A percentile compares a stretch with the other conserved stretches of the same genome.
phyloP scores from a whole-genome alignment of 2,113 vertebrate genomes.

The Hyperopisus bebe region DNA sequence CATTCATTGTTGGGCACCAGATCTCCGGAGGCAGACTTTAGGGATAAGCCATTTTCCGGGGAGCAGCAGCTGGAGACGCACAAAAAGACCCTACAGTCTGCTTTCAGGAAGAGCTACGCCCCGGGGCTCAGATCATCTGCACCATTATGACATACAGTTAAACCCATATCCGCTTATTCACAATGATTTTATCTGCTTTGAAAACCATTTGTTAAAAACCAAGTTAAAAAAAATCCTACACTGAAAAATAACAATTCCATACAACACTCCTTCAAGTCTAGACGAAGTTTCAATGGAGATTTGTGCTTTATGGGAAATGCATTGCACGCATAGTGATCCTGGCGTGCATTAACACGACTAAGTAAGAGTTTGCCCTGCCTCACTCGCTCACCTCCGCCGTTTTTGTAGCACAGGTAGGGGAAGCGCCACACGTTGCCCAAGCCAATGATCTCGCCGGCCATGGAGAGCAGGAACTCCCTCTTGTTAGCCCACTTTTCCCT shows the following conservation, averaged over 20 bases:
- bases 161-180: not conserved
- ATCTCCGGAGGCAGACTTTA: not conserved
- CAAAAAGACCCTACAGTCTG: not conserved
- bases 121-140: not conserved
- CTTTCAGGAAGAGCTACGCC: not conserved
- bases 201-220: not conserved
- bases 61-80: not conserved
- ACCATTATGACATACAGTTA: not conserved
- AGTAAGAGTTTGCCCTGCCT: not conserved
- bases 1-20: not conserved
- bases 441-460: conserved; percentile 86
- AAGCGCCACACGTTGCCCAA: conserved; percentile 85
- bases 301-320: not conserved
- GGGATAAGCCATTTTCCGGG: not conserved
- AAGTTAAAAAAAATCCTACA: not conserved
- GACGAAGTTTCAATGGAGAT: not conserved
- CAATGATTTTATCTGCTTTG: not conserved
- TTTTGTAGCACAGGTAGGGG: conserved; percentile 83
- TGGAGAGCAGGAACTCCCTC: conserved; percentile 76
- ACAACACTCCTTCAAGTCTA: not conserved
- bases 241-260: not conserved
- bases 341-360: not conserved
- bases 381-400: conserved; percentile 70
- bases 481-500: conserved; percentile 85
- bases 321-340: not conserved